Evolutionary conservation across 1,140 invertebrate species (phyloP).

Genomic region (Drosophila sproati): DNA sequence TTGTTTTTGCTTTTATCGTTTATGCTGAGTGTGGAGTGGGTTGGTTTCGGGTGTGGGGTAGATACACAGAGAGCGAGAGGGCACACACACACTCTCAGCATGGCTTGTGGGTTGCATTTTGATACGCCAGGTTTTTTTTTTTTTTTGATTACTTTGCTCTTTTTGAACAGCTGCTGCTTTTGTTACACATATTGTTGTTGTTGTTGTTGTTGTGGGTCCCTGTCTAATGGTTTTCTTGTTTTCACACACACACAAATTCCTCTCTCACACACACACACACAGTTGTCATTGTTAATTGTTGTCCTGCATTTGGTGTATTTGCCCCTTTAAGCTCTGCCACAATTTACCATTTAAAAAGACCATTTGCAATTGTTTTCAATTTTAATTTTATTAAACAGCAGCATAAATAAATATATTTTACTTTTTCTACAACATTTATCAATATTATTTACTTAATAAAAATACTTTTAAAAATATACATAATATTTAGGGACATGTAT

Average conservation of each 20-base stretch:
- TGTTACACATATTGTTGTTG: slow-evolving; percentile 18
- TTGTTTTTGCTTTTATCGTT: slow-evolving; percentile 49
- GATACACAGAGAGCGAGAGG: slow-evolving; percentile 1
- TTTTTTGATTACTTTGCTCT: slow-evolving; percentile 60
- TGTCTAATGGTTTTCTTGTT: slow-evolving; percentile 62
- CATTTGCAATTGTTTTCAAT: slow-evolving; percentile 8
- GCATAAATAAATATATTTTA: neutral
- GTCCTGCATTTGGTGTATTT: slow-evolving; percentile 48
- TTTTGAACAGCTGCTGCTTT: slow-evolving; percentile 57
- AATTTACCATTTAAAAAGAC: slow-evolving; percentile 37
- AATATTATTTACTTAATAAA: no score
- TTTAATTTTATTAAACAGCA: neutral
- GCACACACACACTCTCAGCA: slow-evolving; percentile 26
- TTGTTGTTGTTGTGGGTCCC: slow-evolving; percentile 32
- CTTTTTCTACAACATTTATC: no score
- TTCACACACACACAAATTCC: slow-evolving; percentile 40
- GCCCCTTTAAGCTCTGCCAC: slow-evolving; percentile 54
- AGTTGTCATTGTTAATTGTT: slow-evolving; percentile 73
- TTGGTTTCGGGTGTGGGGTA: neutral
- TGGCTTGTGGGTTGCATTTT: slow-evolving; percentile 77
- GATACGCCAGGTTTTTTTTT: slow-evolving; percentile 71
- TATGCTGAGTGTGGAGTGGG: slow-evolving; percentile 4
- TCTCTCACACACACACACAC: slow-evolving; percentile 6
- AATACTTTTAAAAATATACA: no score
- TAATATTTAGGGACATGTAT: no score